Evolutionary conservation across 2,888 invertebrate genomes (phyloP), one percentile per base, ranked within the genome.

Genomic region (Dasypolia templi): DNA sequence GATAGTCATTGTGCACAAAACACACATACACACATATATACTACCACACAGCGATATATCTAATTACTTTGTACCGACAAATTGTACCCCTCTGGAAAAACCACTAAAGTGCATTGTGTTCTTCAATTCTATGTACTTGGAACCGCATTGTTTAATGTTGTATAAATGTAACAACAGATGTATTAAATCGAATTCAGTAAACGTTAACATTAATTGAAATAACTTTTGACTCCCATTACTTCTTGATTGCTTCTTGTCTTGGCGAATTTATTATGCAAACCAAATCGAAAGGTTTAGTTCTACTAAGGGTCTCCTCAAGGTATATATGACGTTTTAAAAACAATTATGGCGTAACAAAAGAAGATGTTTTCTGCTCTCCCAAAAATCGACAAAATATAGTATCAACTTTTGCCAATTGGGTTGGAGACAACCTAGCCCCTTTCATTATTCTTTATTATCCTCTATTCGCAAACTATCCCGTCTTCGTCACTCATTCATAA

Each of bases 31-130:
- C 14, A 32, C 17, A 6, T 14, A 49, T 32, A 26, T 17, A 7
- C 14, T 32, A 29, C 1, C 0, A 44, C 6, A 29, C 2, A 17
- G 32, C 53, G 26, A 59, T 46, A 46, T 72, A 72, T 79, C 26
- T 72, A 79, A 79, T 79, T 79, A 79, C 51, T 79, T 79, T 79
- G n/a, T 42, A 77, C 49, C 29, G 46, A 62, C 51, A 39, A 44
- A 64, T 51, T 53, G 58, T 44, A 39, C 19, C 14, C 19, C 53
- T 4, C 11, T 56, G 22, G 26, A 51, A 59, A 59, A 55, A 46
- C n/a, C 51, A 39, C 44, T 61, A 22, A 29, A 68, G 46, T 62
- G 53, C 69, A 44, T 62, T 62, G 71, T 42, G 22, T 53, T 79
- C 39, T 79, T 71, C 22, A 46, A 69, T 69, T 61, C 32, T 5